Conservation (phyloP, 2,888 invertebrate species). For the Mesochorus sp. region DNA sequence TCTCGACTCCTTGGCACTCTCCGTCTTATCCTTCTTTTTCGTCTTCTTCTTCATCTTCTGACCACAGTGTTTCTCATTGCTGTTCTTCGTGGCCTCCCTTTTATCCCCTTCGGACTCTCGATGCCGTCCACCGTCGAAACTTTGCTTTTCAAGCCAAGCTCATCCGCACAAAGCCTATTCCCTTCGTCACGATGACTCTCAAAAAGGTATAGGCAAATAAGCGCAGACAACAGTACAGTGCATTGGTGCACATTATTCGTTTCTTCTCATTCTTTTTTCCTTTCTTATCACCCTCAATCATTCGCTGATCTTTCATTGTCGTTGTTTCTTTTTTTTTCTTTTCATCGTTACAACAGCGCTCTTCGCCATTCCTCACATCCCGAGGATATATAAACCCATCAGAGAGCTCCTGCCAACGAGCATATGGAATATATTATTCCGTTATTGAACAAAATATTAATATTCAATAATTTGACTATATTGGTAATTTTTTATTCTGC, state of each 20-base stretch:
- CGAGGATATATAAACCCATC: neutral
- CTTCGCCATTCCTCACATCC: neutral
- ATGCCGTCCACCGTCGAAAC: constrained; percentile 53
- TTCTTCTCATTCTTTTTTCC: constrained; percentile 26
- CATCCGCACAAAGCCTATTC: constrained; percentile 11
- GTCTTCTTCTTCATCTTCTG: constrained; percentile 32
- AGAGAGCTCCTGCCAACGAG: neutral
- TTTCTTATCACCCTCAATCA: too few relatives aligned
- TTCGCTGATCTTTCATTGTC: constrained; percentile 15
- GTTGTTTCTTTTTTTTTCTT: constrained; percentile 28
- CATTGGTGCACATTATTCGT: constrained; percentile 42
- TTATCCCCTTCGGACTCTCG: constrained; percentile 48
- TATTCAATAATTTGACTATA: neutral
- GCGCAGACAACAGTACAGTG: constrained; percentile 32
- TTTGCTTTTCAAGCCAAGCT: constrained; percentile 33
- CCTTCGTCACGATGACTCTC: constrained; percentile 62
- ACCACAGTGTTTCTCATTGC: constrained; percentile 44
- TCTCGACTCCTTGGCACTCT: constrained; percentile 53
- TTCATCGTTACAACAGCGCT: neutral
- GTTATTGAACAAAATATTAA: neutral
- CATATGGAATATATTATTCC: neutral
- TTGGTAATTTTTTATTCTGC: constrained; percentile 1
- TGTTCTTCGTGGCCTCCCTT: constrained; percentile 38
- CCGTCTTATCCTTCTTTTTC: constrained; percentile 7
- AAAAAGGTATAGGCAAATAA: constrained; percentile 16